Base-by-base conservation (phyloP, 2,888 invertebrate genomes). In the Brenthis daphne region DNA sequence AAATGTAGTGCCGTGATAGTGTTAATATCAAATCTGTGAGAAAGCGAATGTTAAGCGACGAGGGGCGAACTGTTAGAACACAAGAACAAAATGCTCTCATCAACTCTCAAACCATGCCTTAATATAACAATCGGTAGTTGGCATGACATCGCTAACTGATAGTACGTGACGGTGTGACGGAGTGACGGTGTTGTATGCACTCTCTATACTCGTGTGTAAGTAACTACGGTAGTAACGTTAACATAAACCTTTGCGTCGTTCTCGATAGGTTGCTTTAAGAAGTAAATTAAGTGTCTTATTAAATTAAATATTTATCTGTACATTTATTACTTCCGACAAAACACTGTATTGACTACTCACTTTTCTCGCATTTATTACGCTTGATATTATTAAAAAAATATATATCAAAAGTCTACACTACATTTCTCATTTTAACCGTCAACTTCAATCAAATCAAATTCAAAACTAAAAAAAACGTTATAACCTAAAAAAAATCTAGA, bases 121-220 rank as follows among this genome's bases (percentile, higher is more conserved):
- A 90, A 65, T 82, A 65, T 73, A 79, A 71, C 73, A 56, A 74
- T 57, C 70, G 72, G 69, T 79, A 65, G 88, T 90, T 90, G 91
- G 91, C 89, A 89, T 90, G 90, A 91, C 91, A 90, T 90, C 89
- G 89, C 83, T 81, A 75, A 43, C 67, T 66, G 37, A 37, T 12
- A 50, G 64, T 55, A 63, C 68, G 71, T 71, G 71, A 65, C 57
- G 54, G 14, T 24, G 68, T 68, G 71, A 33, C 56, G 55, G 80
- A 74, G 71, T 74, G 73, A 60, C 70, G 57, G 68, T 55, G 54
- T 43, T 16, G 54, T 65, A 71, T 71, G 71, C 68, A 53, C 43
- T 71, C 6, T 29, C 48, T n/a, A 50, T 58, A 71, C 73, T 72
- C 72, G 71, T 73, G 72, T 43, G 37, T 43, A 43, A 43, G 37